Evolutionary conservation across 2,797 vertebrate species (phyloP).

Genomic region (Rhodeus uyekii): DNA sequence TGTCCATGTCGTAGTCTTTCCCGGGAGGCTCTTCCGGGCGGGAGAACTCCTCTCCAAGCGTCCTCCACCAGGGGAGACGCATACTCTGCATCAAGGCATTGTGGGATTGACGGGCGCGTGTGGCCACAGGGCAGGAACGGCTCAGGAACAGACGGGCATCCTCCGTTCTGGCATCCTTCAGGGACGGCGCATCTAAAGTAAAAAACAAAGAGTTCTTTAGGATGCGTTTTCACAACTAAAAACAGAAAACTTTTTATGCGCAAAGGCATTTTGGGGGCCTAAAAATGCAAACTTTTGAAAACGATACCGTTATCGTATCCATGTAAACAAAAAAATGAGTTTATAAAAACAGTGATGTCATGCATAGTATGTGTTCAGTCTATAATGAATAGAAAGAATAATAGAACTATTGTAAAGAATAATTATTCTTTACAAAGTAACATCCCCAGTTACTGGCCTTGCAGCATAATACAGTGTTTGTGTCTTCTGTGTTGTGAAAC

Average conservation of each 20-base stretch:
- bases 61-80: slow-evolving; percentile 90
- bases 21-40: slow-evolving; percentile 65
- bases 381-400: neutral
- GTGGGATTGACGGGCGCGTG: slow-evolving; percentile 84
- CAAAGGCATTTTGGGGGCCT: neutral
- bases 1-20: slow-evolving; percentile 75
- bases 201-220: neutral
- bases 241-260: neutral
- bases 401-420: too few relatives aligned
- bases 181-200: slow-evolving; percentile 81
- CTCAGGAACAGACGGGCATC: slow-evolving; percentile 80
- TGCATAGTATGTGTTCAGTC: neutral
- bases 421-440: neutral
- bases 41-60: slow-evolving; percentile 74
- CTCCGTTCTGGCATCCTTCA: slow-evolving; percentile 71
- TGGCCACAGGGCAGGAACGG: slow-evolving; percentile 79
- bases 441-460: neutral
- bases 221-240: neutral
- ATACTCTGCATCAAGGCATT: slow-evolving; percentile 77
- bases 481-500: too few relatives aligned
- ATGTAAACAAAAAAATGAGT: too few relatives aligned
- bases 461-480: neutral
- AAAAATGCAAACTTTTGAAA: neutral
- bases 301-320: too few relatives aligned
- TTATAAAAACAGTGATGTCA: too few relatives aligned